Base-by-base conservation (phyloP, 2,888 invertebrate species). In the Pomacea canaliculata region DNA sequence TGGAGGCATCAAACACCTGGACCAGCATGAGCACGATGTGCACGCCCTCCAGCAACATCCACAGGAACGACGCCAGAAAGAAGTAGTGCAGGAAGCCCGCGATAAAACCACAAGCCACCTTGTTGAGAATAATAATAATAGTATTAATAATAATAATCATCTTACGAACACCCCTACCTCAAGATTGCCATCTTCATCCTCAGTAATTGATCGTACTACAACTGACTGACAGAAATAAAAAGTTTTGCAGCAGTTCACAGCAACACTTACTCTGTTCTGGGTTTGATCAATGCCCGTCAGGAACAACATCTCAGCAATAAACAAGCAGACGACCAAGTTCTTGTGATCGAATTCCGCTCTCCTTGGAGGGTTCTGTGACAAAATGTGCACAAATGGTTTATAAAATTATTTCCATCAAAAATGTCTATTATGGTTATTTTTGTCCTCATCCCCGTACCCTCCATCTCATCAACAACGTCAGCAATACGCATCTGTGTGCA, bases 291-390 rank as follows among this genome's bases (percentile, higher is more conserved):
- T 81, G 23, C 87, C 87, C 62, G 81, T 79, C 16, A 88, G 75
- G 73, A 88, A 88, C 48, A 87, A 68, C 16, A 87, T 69, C 79
- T 88, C 87, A 37, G 87, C 86, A 8, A 84, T 79, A 77, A 87
- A 84, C 37, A 88, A 78, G 68, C 85, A 86, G 48, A 85, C 83
- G 19, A 83, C 85, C 70, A 88, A 79, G 70, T 88, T 83, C 79
- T 86, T 87, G 81, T 88, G 87, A 88, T 88, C 4, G 86, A 83
- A 76, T 87, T 88, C 23, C 87, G 82, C 77, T 86, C 86, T 10
- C 86, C 84, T 73, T 86, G 87, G 1, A 87, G 79, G 12, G 85
- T 76, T 23, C 87, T 87, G 82, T 23, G 81, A 83, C 16, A 27
- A 63, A n/a, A 60, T 4, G n/a, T n/a, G 5, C 37, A 37, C 5